A percentile compares a stretch with the other conserved stretches of the same genome.
Evolutionary conservation across 1,140 invertebrate genomes (phyloP).

Genomic region (Aradophagus sp.): DNA sequence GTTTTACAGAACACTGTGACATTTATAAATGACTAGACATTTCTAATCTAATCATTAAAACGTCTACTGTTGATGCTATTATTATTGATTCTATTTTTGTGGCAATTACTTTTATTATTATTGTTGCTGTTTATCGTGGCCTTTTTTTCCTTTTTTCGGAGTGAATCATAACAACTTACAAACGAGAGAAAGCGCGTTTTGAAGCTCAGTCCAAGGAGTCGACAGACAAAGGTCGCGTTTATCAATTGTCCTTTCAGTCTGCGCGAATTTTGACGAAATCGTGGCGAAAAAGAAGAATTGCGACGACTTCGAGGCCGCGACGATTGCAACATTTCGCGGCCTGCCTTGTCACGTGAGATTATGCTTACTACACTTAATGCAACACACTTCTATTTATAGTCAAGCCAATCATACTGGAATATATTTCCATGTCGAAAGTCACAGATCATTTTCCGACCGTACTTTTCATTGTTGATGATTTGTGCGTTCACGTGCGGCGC

Average conservation of each 20-base stretch:
- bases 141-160: no score
- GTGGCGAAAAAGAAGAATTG: slow-evolving; percentile 12
- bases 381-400: slow-evolving; percentile 52
- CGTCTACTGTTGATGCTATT: no score
- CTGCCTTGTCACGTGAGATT: slow-evolving; percentile 36
- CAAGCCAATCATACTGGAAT: slow-evolving; percentile 39
- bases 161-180: no score
- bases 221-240: slow-evolving; percentile 9
- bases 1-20: no score
- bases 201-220: neutral
- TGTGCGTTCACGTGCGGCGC: slow-evolving; percentile 16
- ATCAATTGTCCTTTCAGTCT: slow-evolving; percentile 11
- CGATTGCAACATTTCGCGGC: slow-evolving; percentile 37
- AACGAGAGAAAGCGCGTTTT: slow-evolving; percentile 1
- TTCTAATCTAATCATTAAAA: no score
- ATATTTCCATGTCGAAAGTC: slow-evolving; percentile 45
- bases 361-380: slow-evolving; percentile 44
- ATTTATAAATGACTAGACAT: no score
- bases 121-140: no score
- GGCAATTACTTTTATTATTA: slow-evolving; percentile 1
- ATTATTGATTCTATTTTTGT: neutral
- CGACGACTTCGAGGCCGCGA: slow-evolving; percentile 28
- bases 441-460: slow-evolving; percentile 34
- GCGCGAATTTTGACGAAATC: slow-evolving; percentile 18
- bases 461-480: slow-evolving; percentile 36